Conservation (phyloP, 1,140 invertebrate genomes). For the Cherax destructor region DNA sequence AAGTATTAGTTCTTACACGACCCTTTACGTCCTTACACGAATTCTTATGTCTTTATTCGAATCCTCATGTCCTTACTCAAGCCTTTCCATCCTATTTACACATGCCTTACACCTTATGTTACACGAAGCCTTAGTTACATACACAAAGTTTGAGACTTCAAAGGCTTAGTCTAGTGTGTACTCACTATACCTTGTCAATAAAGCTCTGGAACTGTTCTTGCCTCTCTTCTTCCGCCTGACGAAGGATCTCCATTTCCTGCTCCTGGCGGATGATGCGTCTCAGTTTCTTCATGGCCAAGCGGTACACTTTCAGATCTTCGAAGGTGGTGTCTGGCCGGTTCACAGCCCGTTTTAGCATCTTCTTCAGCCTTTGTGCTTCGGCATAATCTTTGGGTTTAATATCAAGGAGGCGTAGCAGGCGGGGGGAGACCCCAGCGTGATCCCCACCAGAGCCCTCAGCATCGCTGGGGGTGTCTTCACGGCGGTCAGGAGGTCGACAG, state of each 20-base stretch:
- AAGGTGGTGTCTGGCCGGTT: constrained; percentile 70
- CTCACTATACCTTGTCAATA: constrained; percentile 63
- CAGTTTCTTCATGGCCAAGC: constrained; percentile 66
- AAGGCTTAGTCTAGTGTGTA: not conserved
- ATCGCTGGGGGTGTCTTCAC: constrained; percentile 26
- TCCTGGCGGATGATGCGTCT: constrained; percentile 64
- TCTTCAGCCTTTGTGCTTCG: constrained; percentile 69
- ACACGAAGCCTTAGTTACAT: not conserved
- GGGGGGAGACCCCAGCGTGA: constrained; percentile 1
- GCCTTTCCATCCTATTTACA: not conserved
- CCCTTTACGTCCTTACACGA: not conserved
- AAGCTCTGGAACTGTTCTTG: constrained; percentile 58
- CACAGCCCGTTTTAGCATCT: constrained; percentile 68
- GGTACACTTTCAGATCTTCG: constrained; percentile 69
- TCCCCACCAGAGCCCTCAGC: not conserved
- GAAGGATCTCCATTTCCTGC: constrained; percentile 66
- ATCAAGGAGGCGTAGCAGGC: constrained; percentile 22
- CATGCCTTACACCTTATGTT: not conserved
- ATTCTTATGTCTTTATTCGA: not conserved
- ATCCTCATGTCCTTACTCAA: too few relatives aligned
- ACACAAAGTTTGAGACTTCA: too few relatives aligned
- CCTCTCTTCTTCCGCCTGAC: constrained; percentile 57
- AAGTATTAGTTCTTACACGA: too few relatives aligned
- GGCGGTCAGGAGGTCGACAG: constrained; percentile 23
- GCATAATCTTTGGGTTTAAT: constrained; percentile 54